Percentiles rank a stretch among this genome's conserved stretches.
Evolutionary conservation across 1,140 invertebrate genomes (phyloP).

Genomic region (Phthorimaea operculella): DNA sequence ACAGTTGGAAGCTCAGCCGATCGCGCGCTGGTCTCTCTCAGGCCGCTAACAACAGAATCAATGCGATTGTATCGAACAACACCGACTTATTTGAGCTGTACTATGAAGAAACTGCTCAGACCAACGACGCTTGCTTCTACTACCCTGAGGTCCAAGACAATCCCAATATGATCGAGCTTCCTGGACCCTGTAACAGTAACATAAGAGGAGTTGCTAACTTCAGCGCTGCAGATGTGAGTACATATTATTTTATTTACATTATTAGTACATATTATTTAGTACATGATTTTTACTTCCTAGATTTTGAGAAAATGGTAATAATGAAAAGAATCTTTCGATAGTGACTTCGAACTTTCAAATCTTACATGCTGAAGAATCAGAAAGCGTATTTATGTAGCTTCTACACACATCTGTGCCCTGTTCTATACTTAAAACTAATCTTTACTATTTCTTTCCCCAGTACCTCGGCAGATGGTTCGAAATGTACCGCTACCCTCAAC

Average conservation of each 20-base stretch:
- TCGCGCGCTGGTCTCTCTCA: constrained; percentile 28
- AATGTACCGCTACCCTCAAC: constrained; percentile 36
- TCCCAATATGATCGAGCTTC: constrained; percentile 26
- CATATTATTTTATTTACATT: too few relatives aligned
- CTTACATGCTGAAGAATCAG: too few relatives aligned
- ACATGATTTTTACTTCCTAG: too few relatives aligned
- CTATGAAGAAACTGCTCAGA: constrained; percentile 39
- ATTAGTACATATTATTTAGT: too few relatives aligned
- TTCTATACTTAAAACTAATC: neutral
- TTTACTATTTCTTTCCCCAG: constrained; percentile 24
- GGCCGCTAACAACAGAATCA: constrained; percentile 24
- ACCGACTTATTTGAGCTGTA: constrained; percentile 38
- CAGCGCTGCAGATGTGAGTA: constrained; percentile 32
- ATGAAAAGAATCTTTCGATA: too few relatives aligned
- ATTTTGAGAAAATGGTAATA: too few relatives aligned
- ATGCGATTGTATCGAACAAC: constrained; percentile 27
- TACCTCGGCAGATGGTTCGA: constrained; percentile 49
- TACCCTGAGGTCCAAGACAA: constrained; percentile 37
- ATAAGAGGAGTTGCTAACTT: constrained; percentile 42
- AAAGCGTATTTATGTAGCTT: too few relatives aligned
- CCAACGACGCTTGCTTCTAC: constrained; percentile 41
- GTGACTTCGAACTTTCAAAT: too few relatives aligned
- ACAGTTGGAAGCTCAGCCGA: constrained; percentile 51
- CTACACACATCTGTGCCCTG: too few relatives aligned
- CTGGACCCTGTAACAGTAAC: constrained; percentile 37